These are phyloP conservation scores for Drosophila tropicalis DNA, from an alignment of 1,140 invertebrate species.

Conservation along the genomic window DNA sequence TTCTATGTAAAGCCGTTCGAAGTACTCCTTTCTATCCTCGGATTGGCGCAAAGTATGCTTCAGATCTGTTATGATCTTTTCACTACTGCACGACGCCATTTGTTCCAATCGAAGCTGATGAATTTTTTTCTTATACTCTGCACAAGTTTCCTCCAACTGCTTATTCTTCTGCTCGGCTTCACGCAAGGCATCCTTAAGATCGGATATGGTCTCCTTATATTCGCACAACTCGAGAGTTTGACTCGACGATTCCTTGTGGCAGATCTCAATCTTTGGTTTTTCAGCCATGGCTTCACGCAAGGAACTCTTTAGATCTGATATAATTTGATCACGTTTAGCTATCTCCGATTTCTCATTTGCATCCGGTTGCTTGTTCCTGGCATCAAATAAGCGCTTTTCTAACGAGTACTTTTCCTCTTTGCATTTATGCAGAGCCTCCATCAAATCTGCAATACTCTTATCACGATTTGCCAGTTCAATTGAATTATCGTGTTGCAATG, in stretches of 20 bases:
- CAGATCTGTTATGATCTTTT: not conserved
- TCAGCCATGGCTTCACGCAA: not conserved
- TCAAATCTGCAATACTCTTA: not conserved
- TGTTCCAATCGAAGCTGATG: not conserved
- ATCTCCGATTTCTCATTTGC: not conserved
- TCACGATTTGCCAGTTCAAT: not conserved
- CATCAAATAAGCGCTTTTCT: not conserved
- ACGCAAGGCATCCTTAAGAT: not conserved
- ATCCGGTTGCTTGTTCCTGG: not conserved
- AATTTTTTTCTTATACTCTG: not conserved
- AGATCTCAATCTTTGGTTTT: not conserved
- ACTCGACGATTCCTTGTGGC: not conserved
- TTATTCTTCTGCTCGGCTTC: not conserved
- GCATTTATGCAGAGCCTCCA: not conserved
- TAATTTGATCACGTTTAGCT: not conserved
- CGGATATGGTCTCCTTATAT: not conserved
- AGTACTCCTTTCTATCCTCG: not conserved
- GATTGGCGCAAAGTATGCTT: not conserved
- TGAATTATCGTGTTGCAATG: not conserved
- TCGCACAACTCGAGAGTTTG: too few species aligned
- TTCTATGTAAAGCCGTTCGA: not conserved
- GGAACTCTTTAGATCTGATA: constrained; percentile 6
- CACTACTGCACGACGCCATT: not conserved
- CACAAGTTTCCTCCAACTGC: not conserved
- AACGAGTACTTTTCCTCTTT: not conserved